These are phyloP conservation scores for Contarinia nasturtii DNA, from an alignment of 1,140 invertebrate species.

Conservation along the genomic window DNA sequence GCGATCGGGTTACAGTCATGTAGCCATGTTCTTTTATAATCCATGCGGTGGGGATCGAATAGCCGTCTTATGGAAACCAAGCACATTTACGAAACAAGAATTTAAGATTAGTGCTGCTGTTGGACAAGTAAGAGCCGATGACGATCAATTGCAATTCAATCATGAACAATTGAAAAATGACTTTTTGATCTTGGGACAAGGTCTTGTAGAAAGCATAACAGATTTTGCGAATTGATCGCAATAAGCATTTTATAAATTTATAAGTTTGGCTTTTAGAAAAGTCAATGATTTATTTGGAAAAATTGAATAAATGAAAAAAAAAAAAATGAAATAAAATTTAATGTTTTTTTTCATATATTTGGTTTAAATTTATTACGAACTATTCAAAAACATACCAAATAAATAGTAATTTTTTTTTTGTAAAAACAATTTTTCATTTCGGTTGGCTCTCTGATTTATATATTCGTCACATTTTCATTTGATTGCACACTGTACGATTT, in stretches of 20 bases:
- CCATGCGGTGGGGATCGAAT: conserved; percentile 62
- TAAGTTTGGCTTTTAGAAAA: too few relatives aligned
- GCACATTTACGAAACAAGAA: background rate
- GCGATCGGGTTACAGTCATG: conserved; percentile 54
- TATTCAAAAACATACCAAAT: background rate
- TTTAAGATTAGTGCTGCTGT: background rate
- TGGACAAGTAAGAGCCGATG: background rate
- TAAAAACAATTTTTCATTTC: background rate
- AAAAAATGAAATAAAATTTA: background rate
- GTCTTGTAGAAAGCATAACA: background rate
- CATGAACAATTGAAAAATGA: background rate
- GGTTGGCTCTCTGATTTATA: background rate
- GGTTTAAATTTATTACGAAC: background rate
- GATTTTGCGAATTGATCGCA: background rate
- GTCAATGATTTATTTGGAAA: background rate
- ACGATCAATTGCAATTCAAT: background rate
- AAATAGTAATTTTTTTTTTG: conserved; percentile 1
- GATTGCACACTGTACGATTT: background rate
- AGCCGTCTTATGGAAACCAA: conserved; percentile 54
- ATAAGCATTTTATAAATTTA: background rate
- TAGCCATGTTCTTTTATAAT: conserved; percentile 78
- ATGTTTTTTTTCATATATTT: background rate
- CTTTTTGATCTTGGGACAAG: background rate
- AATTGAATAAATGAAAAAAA: too few relatives aligned
- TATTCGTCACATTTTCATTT: background rate